Conservation (phyloP, 2,888 invertebrate genomes). For the Glaucopsyche alexis region DNA sequence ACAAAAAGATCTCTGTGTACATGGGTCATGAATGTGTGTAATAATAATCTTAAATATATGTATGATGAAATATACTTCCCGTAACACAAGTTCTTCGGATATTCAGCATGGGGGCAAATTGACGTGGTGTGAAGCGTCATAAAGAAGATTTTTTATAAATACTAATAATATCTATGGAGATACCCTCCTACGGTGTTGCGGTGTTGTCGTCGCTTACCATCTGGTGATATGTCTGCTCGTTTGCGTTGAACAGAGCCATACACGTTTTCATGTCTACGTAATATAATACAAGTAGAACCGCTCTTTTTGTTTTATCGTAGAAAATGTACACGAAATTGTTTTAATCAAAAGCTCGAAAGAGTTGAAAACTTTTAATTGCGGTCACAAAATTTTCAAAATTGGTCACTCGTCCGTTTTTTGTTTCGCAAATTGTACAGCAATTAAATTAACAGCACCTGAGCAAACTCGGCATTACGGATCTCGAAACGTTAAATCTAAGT, state of each 20-base stretch:
- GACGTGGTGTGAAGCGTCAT: no score
- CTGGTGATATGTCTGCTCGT: no score
- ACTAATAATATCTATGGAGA: no score
- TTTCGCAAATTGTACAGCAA: slow-evolving; percentile 17
- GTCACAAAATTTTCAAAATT: slow-evolving; percentile 12
- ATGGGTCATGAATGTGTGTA: no score
- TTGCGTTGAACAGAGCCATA: not conserved
- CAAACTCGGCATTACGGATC: slow-evolving; percentile 2
- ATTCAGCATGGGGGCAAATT: no score
- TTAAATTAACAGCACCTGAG: slow-evolving; percentile 24
- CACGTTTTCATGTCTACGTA: not conserved
- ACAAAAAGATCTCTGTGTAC: no score
- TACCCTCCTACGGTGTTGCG: no score
- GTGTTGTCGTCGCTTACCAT: not conserved
- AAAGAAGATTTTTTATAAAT: no score
- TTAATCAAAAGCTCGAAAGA: slow-evolving; percentile 7
- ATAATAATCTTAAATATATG: no score
- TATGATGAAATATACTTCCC: no score
- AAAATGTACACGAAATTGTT: not conserved
- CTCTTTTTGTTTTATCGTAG: not conserved
- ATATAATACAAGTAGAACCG: not conserved
- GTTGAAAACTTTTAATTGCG: slow-evolving; percentile 18
- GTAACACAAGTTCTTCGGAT: no score
- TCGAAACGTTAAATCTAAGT: not conserved
- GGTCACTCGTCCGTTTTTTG: slow-evolving; percentile 15